phyloP scores from a whole-genome alignment of 2,113 vertebrate species.

The Planiliza haematocheilus region DNA sequence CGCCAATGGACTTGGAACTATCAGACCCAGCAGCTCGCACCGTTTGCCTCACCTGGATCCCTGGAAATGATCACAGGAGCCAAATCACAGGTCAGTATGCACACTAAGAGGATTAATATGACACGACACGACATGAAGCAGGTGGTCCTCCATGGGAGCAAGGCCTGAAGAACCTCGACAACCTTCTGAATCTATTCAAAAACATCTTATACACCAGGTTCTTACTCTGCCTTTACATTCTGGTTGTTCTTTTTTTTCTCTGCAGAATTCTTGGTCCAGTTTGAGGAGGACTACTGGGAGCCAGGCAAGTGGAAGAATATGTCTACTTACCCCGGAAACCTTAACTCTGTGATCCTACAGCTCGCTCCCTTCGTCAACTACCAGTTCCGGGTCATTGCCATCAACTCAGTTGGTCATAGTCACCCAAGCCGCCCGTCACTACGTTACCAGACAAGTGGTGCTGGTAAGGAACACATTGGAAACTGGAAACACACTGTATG shows the following conservation, averaged over 20 bases:
- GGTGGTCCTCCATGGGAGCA: no score
- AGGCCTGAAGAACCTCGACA: no score
- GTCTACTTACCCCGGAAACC: slow-evolving; percentile 87
- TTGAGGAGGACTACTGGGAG: slow-evolving; percentile 91
- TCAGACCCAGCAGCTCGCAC: slow-evolving; percentile 90
- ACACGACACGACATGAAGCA: no score
- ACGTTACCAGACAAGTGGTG: slow-evolving; percentile 92
- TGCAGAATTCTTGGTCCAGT: slow-evolving; percentile 92
- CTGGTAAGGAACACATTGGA: slow-evolving; percentile 86
- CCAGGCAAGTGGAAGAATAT: slow-evolving; percentile 91
- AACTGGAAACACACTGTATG: not conserved
- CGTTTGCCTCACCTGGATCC: slow-evolving; percentile 94
- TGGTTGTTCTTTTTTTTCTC: not conserved
- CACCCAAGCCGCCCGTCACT: slow-evolving; percentile 89
- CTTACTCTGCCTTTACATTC: not conserved
- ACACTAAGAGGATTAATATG: not conserved
- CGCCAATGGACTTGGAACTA: slow-evolving; percentile 91
- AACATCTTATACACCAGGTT: no score
- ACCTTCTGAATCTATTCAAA: no score
- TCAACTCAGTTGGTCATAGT: slow-evolving; percentile 93
- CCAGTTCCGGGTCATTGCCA: slow-evolving; percentile 93
- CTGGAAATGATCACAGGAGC: slow-evolving; percentile 92
- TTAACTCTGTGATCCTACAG: slow-evolving; percentile 90
- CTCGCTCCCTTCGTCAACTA: slow-evolving; percentile 95
- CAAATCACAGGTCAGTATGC: slow-evolving; percentile 88